Evolutionary conservation across 1,140 invertebrate species (phyloP), one percentile per base, ranked within the genome.

Genomic region (Procambarus clarkii): DNA sequence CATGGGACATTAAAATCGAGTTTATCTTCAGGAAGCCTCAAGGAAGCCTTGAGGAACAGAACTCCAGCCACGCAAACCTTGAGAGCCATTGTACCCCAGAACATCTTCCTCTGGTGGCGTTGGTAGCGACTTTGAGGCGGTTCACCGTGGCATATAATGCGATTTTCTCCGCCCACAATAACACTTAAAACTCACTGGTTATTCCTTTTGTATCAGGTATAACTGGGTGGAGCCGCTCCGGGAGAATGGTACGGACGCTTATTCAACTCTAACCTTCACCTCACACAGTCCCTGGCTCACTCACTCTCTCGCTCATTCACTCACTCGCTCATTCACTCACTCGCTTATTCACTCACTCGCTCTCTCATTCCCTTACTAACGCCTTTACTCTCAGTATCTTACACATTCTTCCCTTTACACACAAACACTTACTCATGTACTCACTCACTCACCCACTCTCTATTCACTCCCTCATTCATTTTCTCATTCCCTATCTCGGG

Each of bases 131-230:
- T 89, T 89, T 89, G 80, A 90, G 88, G 80, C 18, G 84, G 88
- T 77, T 84, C 88, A 77, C 50, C 58, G 64, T 84, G 50, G 88
- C 88, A 82, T 77, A 84, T 58, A 77, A 90, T 48, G 45, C 50
- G 88, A 83, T 90, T n/a, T 84, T 48, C 8, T 78, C 84, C 81
- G 64, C 64, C 81, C 80, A 90, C 80, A 90, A 90, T 84, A 71
- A 90, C 88, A 90, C 88, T 90, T 90, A 76, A 90, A 83, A 83
- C 88, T 90, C 81, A 78, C 88, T 90, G 81, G 88, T 90, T 90
- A 90, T 90, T 90, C 80, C 81, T 50, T 60, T 90, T 90, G 69
- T 90, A 60, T 9, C 81, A 58, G 64, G 64, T 79, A 84, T 90
- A 90, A 76, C 88, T 78, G 81, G n/a, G 60, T 46, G 46, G 13